phyloP scores from a whole-genome alignment of 1,140 invertebrate species.

The Pseudomyrmex concolor region DNA sequence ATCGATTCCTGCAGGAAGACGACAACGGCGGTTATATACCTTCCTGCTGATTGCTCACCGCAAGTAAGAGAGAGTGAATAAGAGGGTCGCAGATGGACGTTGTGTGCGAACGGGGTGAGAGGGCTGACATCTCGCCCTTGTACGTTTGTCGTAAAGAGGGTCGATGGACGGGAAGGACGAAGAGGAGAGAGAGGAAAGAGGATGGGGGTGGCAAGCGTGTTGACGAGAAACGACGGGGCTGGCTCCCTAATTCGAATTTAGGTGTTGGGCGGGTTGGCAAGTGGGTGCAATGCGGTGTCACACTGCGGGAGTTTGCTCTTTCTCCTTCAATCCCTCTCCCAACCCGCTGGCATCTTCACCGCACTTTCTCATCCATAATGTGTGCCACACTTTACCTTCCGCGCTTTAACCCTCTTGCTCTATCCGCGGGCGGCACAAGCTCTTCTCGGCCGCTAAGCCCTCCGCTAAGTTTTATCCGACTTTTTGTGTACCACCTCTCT shows the following conservation, averaged over 20 bases:
- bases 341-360: constrained; percentile 42
- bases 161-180: constrained; percentile 43
- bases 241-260: constrained; percentile 83
- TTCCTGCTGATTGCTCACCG: constrained; percentile 53
- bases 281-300: constrained; percentile 84
- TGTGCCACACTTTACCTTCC: constrained; percentile 19
- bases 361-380: constrained; percentile 6
- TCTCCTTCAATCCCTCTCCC: constrained; percentile 62
- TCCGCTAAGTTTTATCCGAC: constrained; percentile 68
- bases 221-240: constrained; percentile 76
- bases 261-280: constrained; percentile 82
- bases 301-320: constrained; percentile 79
- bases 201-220: constrained; percentile 65
- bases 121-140: constrained; percentile 52
- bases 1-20: constrained; percentile 79
- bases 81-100: constrained; percentile 55
- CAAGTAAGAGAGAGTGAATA: constrained; percentile 45
- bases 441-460: constrained; percentile 49
- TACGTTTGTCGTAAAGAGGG: constrained; percentile 62
- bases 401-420: constrained; percentile 51
- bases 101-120: constrained; percentile 38
- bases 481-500: constrained; percentile 54
- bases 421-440: constrained; percentile 40
- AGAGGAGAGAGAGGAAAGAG: background rate
- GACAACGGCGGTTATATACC: constrained; percentile 56